phyloP scores from a whole-genome alignment of 1,140 invertebrate species.

The Rhysida immarginata region DNA sequence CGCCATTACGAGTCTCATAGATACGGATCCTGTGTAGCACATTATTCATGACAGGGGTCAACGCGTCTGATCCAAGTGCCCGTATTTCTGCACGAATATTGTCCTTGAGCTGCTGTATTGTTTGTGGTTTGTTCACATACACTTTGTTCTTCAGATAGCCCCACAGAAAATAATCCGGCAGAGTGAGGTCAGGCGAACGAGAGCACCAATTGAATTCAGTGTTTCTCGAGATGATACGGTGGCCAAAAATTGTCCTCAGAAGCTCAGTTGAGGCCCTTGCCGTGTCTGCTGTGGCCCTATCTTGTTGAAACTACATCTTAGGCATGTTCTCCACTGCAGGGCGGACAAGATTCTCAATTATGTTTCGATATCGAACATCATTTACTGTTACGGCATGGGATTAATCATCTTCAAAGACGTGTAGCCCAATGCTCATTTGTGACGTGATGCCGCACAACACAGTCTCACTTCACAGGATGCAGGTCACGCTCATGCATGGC shows the following conservation, averaged over 20 bases:
- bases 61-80: background rate
- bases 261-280: conserved; percentile 18
- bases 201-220: background rate
- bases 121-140: background rate
- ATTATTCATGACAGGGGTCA: background rate
- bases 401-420: background rate
- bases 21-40: background rate
- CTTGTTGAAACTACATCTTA: conserved; percentile 25
- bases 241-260: conserved; percentile 17
- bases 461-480: background rate
- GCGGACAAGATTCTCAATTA: conserved; percentile 20
- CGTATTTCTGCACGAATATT: background rate
- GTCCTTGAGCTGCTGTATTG: background rate
- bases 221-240: background rate
- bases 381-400: background rate
- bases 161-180: conserved; percentile 30
- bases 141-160: conserved; percentile 24
- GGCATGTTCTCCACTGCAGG: background rate
- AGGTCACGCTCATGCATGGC: conserved; percentile 20
- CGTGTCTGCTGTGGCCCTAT: conserved; percentile 28
- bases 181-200: conserved; percentile 16
- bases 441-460: background rate
- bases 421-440: background rate
- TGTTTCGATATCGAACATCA: conserved; percentile 19
- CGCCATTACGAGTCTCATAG: background rate